phyloP scores from a whole-genome alignment of 1,140 invertebrate species.

The Holcopasites calliopsidis region DNA sequence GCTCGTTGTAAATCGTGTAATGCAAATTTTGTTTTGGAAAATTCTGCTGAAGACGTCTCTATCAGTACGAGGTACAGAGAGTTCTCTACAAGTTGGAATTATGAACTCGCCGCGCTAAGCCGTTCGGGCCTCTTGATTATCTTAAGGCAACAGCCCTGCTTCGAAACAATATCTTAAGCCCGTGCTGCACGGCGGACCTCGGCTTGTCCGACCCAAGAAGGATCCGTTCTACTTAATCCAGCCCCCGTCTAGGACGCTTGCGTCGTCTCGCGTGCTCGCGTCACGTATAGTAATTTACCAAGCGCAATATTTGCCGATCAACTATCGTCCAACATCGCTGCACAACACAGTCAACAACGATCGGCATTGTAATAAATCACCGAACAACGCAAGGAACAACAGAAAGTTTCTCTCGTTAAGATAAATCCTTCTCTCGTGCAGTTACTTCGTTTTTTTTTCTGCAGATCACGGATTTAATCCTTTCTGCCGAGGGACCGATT shows the following conservation, averaged over 20 bases:
- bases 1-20: no score
- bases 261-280: constrained; percentile 47
- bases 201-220: constrained; percentile 71
- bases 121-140: constrained; percentile 75
- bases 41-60: not conserved
- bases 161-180: constrained; percentile 76
- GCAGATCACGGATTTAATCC: not conserved
- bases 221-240: constrained; percentile 75
- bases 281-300: constrained; percentile 59
- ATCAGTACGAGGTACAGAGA: not conserved
- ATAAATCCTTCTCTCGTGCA: not conserved
- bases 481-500: not conserved
- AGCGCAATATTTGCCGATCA: constrained; percentile 52
- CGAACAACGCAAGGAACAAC: no score
- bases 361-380: not conserved
- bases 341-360: not conserved
- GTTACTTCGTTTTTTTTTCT: not conserved
- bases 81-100: constrained; percentile 51
- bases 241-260: constrained; percentile 69
- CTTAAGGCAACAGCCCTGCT: constrained; percentile 75
- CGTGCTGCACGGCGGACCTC: constrained; percentile 66
- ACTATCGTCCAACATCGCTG: not conserved
- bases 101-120: constrained; percentile 72
- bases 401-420: not conserved
- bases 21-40: no score